These are phyloP conservation scores for Colius striatus DNA, from an alignment of 2,113 vertebrate genomes.

Conservation along the genomic window DNA sequence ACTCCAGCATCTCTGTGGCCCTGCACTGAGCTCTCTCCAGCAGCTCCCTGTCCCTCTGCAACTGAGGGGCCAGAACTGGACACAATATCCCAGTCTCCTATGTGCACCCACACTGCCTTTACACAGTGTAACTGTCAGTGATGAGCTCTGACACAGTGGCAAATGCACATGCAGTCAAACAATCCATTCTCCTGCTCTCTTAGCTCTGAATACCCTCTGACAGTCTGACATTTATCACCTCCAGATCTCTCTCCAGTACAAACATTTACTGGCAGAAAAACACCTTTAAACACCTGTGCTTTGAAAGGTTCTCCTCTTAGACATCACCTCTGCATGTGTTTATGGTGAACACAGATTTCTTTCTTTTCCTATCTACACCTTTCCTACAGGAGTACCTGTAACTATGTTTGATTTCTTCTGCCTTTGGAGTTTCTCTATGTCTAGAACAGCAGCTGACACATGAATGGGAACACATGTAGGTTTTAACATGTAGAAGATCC, in stretches of 20 bases:
- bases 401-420: background rate
- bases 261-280: background rate
- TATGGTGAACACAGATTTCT: background rate
- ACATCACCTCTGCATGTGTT: background rate
- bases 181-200: background rate
- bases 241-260: background rate
- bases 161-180: background rate
- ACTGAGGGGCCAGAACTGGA: too few relatives aligned
- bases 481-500: background rate
- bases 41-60: too few relatives aligned
- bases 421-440: background rate
- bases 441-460: background rate
- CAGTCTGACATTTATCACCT: background rate
- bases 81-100: too few relatives aligned
- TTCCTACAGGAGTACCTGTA: background rate
- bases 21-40: too few relatives aligned
- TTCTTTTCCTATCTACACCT: background rate
- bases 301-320: background rate
- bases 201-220: background rate
- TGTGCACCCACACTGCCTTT: accelerated
- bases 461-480: background rate
- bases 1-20: too few relatives aligned
- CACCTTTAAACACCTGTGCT: background rate
- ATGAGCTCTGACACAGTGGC: background rate
- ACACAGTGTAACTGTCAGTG: background rate